Percentiles rank a stretch among this genome's conserved stretches.
phyloP scores from a whole-genome alignment of 2,888 invertebrate genomes.

The Erebia epiphron region DNA sequence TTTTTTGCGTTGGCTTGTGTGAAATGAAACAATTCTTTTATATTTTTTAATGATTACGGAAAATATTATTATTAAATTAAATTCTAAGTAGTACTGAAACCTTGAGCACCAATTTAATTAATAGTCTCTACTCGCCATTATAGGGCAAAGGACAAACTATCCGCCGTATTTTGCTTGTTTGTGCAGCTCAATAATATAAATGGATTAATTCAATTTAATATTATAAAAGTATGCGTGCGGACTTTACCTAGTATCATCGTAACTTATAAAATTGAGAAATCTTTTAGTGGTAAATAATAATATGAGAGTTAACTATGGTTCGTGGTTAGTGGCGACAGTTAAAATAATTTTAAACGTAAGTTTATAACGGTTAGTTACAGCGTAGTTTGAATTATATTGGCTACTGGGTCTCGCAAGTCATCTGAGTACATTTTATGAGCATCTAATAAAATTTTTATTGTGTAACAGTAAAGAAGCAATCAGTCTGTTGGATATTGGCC shows the following conservation, averaged over 20 bases:
- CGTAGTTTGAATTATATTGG: slow-evolving; percentile 79
- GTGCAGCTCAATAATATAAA: no score
- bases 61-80: not conserved
- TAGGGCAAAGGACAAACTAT: no score
- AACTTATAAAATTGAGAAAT: no score
- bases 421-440: slow-evolving; percentile 77
- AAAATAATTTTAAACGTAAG: slow-evolving; percentile 51
- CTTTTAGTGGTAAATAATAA: not conserved
- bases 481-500: slow-evolving; percentile 80
- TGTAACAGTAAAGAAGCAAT: slow-evolving; percentile 84
- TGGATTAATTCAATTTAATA: no score
- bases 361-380: slow-evolving; percentile 75
- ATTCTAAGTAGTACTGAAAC: not conserved
- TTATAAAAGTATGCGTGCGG: no score
- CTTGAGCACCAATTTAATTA: no score
- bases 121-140: no score
- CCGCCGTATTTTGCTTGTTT: no score
- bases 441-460: slow-evolving; percentile 81
- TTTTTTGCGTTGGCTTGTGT: slow-evolving; percentile 53
- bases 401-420: slow-evolving; percentile 75
- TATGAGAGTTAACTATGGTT: slow-evolving; percentile 4
- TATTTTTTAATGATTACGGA: slow-evolving; percentile 2
- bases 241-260: no score
- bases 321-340: slow-evolving; percentile 37
- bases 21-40: slow-evolving; percentile 38